Evolutionary conservation across 2,113 vertebrate species (phyloP).

Genomic region (Channa maculata): DNA sequence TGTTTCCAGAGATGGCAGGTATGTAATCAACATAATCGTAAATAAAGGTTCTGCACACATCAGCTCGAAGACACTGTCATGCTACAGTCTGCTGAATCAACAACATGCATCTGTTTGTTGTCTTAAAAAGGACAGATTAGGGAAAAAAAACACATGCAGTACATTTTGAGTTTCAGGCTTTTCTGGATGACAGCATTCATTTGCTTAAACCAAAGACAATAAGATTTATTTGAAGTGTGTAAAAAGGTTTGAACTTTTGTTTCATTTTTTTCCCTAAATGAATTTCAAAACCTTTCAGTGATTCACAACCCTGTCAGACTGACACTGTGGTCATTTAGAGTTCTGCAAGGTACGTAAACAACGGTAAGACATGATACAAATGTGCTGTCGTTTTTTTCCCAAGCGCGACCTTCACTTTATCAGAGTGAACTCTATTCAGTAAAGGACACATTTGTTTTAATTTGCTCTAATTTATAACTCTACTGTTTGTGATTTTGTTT

Average conservation of each 20-base stretch:
- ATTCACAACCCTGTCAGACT: not conserved
- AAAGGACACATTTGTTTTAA: constrained; percentile 21
- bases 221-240: not conserved
- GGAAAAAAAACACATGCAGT: not conserved
- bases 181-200: not conserved
- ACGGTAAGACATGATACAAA: constrained; percentile 2
- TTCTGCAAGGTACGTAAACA: constrained; percentile 18
- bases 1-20: constrained; percentile 18
- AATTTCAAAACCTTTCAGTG: not conserved
- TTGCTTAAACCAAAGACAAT: constrained; percentile 4
- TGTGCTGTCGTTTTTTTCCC: not conserved
- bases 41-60: constrained; percentile 27
- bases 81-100: constrained; percentile 12
- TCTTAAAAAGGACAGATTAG: not conserved
- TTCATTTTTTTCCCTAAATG: constrained; percentile 8
- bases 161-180: not conserved
- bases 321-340: not conserved
- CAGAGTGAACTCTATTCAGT: not conserved
- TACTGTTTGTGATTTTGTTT: not conserved
- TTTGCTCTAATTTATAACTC: constrained; percentile 29
- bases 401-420: constrained; percentile 3
- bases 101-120: not conserved
- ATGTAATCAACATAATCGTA: constrained; percentile 20
- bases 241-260: not conserved
- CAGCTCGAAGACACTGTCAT: constrained; percentile 6